These are phyloP conservation scores for Microchrysa polita DNA, from an alignment of 2,888 invertebrate genomes.

Conservation along the genomic window DNA sequence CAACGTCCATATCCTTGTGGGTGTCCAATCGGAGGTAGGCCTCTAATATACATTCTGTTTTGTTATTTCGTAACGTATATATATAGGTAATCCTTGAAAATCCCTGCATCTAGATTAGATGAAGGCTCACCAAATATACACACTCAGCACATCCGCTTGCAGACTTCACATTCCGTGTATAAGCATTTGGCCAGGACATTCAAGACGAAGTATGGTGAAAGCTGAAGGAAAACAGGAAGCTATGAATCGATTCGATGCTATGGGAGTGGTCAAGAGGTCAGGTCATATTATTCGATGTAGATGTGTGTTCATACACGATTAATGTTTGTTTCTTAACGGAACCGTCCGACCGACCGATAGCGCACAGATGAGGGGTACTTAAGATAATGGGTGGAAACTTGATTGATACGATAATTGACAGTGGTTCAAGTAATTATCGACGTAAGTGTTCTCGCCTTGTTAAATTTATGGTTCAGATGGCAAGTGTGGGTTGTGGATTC, in stretches of 20 bases:
- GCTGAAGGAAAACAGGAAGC: neutral
- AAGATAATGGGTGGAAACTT: constrained; percentile 27
- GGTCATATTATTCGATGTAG: neutral
- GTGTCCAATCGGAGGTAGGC: neutral
- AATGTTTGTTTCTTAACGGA: constrained; percentile 3
- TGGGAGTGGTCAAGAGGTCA: constrained; percentile 19
- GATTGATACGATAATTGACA: constrained; percentile 31
- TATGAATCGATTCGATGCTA: neutral
- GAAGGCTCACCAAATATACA: too few relatives aligned
- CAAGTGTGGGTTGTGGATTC: too few relatives aligned
- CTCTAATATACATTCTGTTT: constrained; percentile 3
- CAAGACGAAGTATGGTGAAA: too few relatives aligned
- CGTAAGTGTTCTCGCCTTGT: too few relatives aligned
- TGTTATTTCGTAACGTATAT: too few relatives aligned
- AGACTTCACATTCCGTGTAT: too few relatives aligned
- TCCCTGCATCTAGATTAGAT: neutral
- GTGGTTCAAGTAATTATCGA: too few relatives aligned
- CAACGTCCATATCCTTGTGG: neutral
- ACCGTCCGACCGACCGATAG: too few relatives aligned
- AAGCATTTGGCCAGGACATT: too few relatives aligned
- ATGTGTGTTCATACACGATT: constrained; percentile 15
- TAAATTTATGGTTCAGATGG: too few relatives aligned
- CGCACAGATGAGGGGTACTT: constrained; percentile 24
- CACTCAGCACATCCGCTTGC: too few relatives aligned
- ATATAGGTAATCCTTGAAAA: constrained; percentile 28